Evolutionary conservation across 2,888 invertebrate genomes (phyloP).

Genomic region (Clitarchus hookeri): DNA sequence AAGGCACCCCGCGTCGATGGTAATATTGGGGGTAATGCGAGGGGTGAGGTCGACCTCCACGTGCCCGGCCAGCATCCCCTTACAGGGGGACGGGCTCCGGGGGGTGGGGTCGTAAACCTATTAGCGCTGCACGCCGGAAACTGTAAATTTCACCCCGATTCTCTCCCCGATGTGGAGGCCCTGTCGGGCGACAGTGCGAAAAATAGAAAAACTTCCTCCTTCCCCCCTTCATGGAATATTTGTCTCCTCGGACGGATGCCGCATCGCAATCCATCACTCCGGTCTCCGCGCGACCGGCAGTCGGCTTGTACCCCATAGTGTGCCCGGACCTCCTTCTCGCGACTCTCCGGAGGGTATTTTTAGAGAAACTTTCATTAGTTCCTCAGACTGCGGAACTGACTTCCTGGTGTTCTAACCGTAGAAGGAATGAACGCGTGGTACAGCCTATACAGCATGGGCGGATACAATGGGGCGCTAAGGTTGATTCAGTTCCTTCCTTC

Average conservation of each 20-base stretch:
- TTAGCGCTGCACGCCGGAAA: conserved; percentile 4
- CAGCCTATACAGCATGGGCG: too few species aligned
- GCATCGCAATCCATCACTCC: not conserved
- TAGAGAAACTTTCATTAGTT: not conserved
- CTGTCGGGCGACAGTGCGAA: conserved; percentile 17
- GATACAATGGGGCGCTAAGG: too few species aligned
- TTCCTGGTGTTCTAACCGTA: too few species aligned
- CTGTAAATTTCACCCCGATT: conserved; percentile 19
- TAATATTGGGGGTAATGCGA: conserved; percentile 36
- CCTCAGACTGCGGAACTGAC: too few species aligned
- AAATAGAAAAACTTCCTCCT: not conserved
- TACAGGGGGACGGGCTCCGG: not conserved
- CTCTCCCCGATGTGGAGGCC: not conserved
- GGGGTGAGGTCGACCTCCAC: conserved; percentile 25
- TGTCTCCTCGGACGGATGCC: not conserved
- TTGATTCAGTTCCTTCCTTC: too few species aligned
- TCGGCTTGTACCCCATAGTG: not conserved
- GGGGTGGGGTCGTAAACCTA: conserved; percentile 18
- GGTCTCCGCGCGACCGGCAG: too few species aligned
- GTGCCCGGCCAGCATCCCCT: not conserved
- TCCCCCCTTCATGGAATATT: not conserved
- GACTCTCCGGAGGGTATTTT: not conserved
- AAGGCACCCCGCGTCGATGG: conserved; percentile 24
- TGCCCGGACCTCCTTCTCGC: too few species aligned
- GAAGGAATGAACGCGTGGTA: too few species aligned